Conservation (phyloP, 2,888 invertebrate genomes). For the Megamerina dolium region DNA sequence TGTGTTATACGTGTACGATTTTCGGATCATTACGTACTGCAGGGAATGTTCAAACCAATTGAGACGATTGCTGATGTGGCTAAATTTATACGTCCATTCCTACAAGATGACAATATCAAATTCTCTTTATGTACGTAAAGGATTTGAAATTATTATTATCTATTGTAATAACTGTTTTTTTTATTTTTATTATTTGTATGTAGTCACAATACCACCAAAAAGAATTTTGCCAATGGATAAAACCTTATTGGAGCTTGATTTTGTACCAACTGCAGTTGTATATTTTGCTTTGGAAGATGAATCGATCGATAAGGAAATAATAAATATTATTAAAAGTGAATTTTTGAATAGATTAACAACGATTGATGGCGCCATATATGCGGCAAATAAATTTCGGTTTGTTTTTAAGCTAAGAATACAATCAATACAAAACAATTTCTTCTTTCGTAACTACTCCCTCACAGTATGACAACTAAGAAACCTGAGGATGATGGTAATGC, state of each 20-base stretch:
- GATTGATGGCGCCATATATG: slow-evolving; percentile 61
- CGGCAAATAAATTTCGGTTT: slow-evolving; percentile 63
- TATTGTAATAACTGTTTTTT: background rate
- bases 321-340: slow-evolving; percentile 55
- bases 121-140: slow-evolving; percentile 85
- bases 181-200: slow-evolving; percentile 13
- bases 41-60: slow-evolving; percentile 74
- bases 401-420: no score
- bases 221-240: slow-evolving; percentile 57
- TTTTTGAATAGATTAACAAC: slow-evolving; percentile 59
- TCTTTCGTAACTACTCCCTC: no score
- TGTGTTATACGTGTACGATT: slow-evolving; percentile 80
- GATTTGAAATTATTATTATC: background rate
- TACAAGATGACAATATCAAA: slow-evolving; percentile 58
- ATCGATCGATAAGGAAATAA: slow-evolving; percentile 14
- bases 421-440: background rate
- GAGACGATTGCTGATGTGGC: slow-evolving; percentile 67
- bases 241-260: slow-evolving; percentile 65
- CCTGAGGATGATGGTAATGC: background rate
- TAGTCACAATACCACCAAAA: slow-evolving; percentile 82
- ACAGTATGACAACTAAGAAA: background rate
- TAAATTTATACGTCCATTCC: slow-evolving; percentile 67
- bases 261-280: slow-evolving; percentile 72
- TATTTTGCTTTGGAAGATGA: slow-evolving; percentile 60
- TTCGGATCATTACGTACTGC: slow-evolving; percentile 77